Conservation (phyloP, 2,113 vertebrate genomes). For the Xerus inauris region DNA sequence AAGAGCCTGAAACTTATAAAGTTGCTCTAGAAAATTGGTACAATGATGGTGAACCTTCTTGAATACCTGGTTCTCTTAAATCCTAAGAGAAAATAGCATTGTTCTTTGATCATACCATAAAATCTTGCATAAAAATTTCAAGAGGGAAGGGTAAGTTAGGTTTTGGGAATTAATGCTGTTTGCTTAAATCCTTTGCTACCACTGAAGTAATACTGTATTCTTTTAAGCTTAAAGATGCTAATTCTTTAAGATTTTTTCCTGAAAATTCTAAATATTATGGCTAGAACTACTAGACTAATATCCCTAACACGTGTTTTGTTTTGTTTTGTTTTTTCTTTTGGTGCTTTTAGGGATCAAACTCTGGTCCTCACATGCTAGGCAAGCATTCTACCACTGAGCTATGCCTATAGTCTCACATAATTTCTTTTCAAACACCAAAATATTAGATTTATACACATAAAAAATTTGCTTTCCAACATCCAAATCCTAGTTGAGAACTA, state of each 20-base stretch:
- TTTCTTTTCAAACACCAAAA: slow-evolving; percentile 12
- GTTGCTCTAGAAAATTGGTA: neutral
- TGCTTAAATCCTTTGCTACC: neutral
- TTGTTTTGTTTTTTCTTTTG: neutral
- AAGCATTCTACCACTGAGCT: neutral
- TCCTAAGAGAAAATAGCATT: neutral
- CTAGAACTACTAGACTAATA: neutral
- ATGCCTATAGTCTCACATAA: neutral
- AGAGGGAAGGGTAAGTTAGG: neutral
- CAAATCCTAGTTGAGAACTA: neutral
- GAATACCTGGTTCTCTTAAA: slow-evolving; percentile 38
- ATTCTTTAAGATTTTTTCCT: slow-evolving; percentile 9
- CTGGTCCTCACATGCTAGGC: neutral
- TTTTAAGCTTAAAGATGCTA: neutral
- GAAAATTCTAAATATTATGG: slow-evolving; percentile 9
- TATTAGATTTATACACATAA: neutral
- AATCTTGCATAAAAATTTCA: slow-evolving; percentile 24
- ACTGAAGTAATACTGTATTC: neutral
- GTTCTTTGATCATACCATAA: slow-evolving; percentile 33
- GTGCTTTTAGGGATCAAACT: neutral
- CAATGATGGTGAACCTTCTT: neutral
- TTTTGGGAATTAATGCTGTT: neutral
- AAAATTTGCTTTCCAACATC: slow-evolving; percentile 20
- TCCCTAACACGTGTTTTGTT: neutral
- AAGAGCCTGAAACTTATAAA: neutral